Evolutionary conservation across 1,140 invertebrate genomes (phyloP), one percentile per base, ranked within the genome.

Genomic region (Hyposmocoma kahamanoa): DNA sequence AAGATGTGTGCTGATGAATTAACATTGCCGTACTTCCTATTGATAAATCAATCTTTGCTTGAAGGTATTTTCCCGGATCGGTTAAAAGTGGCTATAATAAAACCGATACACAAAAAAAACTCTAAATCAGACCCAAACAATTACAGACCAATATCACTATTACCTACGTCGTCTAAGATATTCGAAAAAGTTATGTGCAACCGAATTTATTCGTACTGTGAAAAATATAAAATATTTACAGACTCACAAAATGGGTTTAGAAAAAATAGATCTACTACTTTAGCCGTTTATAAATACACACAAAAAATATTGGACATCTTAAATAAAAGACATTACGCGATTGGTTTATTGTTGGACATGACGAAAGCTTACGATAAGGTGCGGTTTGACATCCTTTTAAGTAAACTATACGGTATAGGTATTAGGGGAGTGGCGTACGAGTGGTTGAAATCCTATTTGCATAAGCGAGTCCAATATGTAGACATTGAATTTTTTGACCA

Each of bases 291-390:
- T 30, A 6, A 30, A n/a, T 30, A 30, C 28, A 30, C 13, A 13
- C 26, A 46, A 11, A 18, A 46, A 9, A 13, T 46, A n/a, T 20
- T 46, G 3, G 34, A 34, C 26, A 46, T 20, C 20, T 6, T 46
- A n/a, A 21, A 46, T 24, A n/a, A 34, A 6, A 34, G 22, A 11
- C 11, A 34, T 21, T 46, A 46, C 13, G 43, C 6, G 13, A 13
- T 46, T 10, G 43, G 43, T 6, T 15, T 46, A 13, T 17, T 46
- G 18, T 20, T 46, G 8, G 43, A 46, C 21, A 46, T 30, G 28
- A 30, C 28, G 2, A 30, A 30, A 13, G 28, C 28, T 8, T 30
- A 30, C 8, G 28, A 30, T 13, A 30, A 30, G 13, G 28, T 30
- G 13, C 28, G 13, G 13, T 13, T n/a, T 13, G 13, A 30, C 10